Evolutionary conservation across 2,888 invertebrate species (phyloP), one percentile per base, ranked within the genome.

Genomic region (Noctuana brunneofusca): DNA sequence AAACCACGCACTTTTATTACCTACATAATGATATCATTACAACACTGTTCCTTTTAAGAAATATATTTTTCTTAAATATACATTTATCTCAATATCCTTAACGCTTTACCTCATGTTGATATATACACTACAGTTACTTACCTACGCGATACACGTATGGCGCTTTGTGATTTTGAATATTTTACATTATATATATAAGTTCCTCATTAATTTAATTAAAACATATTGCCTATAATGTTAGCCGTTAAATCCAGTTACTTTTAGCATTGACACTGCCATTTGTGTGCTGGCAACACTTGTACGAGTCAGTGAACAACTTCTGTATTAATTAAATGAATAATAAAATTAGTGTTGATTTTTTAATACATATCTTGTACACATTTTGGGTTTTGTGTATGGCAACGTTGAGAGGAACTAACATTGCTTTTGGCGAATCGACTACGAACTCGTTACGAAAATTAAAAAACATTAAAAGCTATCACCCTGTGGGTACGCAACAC

Each of bases 361-460:
- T 27, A 60, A 46, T 60, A 71, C 70, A 70, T 70, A 70, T 71
- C 68, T 65, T 70, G 70, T 71, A 70, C 69, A 71, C 69, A 70
- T 43, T 59, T 53, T 35, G 27, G 27, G 24, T 63, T 53, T 64
- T 64, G 58, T 52, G 18, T 58, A 57, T 52, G 43, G 56, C 24
- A 24, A 24, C 63, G n/a, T n/a, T n/a, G n/a, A n/a, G n/a, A n/a
- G n/a, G n/a, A n/a, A n/a, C n/a, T n/a, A n/a, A n/a, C n/a, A n/a
- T n/a, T n/a, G n/a, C n/a, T n/a, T n/a, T n/a, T n/a, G n/a, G n/a
- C n/a, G n/a, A n/a, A n/a, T n/a, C n/a, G n/a, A n/a, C n/a, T n/a
- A n/a, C n/a, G n/a, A 27, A 27, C 3, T 5, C 27, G 27, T 27
- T 5, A 27, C 27, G 27, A 5, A 27, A 27, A 27, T 5, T 27